Evolutionary conservation across 2,888 invertebrate species (phyloP), one percentile per base, ranked within the genome.

Genomic region (Andricus quercusramuli): DNA sequence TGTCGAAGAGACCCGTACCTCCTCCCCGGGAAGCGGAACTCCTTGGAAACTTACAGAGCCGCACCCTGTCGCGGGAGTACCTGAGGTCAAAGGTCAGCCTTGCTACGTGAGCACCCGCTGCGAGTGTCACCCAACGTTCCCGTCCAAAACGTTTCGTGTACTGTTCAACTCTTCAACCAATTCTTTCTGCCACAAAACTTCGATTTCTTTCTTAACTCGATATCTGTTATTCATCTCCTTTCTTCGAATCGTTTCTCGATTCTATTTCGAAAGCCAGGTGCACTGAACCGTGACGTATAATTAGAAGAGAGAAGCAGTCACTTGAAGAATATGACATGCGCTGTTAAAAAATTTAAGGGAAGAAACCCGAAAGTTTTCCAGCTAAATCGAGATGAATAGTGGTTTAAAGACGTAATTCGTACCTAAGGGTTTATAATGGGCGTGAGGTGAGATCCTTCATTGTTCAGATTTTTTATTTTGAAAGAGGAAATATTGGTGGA

Each of bases 81-180:
- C 85, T 20, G 85, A 83, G 91, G 88, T 91, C 89, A 90, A 81
- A 82, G 87, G 88, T 90, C 90, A 88, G 83, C 81, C 85, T 83
- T 85, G 88, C 87, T 88, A 89, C 90, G 88, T 85, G 89, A 87
- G 88, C 90, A 86, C 91, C 90, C 90, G 90, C 89, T 89, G 91
- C 88, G 90, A 90, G 89, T 91, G 91, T 91, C 91, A 90, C 90
- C 85, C 85, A 84, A 88, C 88, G 87, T 88, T 88, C 88, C 85
- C 81, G 78, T 80, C 83, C 80, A 80, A 88, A 89, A 87, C 82
- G 77, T 78, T 79, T 79, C 78, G 78, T 80, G 77, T 32, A 41
- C 37, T 80, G 76, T 37, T 67, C 37, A 13, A 67, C 37, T 44
- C 65, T 64, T 70, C 79, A 67, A 83, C 17, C 82, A 80, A 82